Base-by-base conservation (phyloP, 2,797 vertebrate genomes). In the Poeciliopsis presidionis region DNA sequence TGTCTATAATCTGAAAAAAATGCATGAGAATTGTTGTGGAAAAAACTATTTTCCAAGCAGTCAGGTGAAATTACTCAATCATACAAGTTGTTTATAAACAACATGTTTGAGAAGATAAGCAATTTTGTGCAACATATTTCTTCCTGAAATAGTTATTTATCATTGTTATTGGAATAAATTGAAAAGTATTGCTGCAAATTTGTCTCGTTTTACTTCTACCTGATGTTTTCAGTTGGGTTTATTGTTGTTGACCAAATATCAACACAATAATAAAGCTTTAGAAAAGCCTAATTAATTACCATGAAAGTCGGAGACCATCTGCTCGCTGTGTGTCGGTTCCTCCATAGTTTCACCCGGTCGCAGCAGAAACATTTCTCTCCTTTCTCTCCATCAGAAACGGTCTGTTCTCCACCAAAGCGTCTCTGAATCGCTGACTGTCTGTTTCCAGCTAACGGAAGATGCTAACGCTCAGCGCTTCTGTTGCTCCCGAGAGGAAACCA, bases 361-460 rank as follows among this genome's bases (percentile, higher is more conserved):
- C 63, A 20, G 25, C 25, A 41, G n/a, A 12, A 57, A 16, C 33
- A 6, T 70, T 61, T 25, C 22, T 12, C 13, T n/a, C 22, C 18
- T 22, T n/a, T 33, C 22, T 72, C 1, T 36, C 49, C 18, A 22
- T 46, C n/a, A 59, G 3, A 46, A 36, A 36, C 51, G 28, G 18
- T 14, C 6, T 76, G 63, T 9, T 53, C 25, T 63, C 18, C 16
- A 33, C 63, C 57, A 36, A 51, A 76, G 28, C 39, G 61, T 41
- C 61, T 49, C 4, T 33, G 25, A 43, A 12, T 22, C 25, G 13
- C 36, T 39, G 43, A 28, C 39, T 28, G 18, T 57, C 4, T 4
- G 67, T 22, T 65, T 65, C 30, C 22, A 63, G 45, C 75, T 71
- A 77, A 30, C 65, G 18, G 30, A 28, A 67, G 70, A 77, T 47